Base-by-base conservation (phyloP, 2,888 invertebrate genomes). In the Carpatolechia fugitivella region DNA sequence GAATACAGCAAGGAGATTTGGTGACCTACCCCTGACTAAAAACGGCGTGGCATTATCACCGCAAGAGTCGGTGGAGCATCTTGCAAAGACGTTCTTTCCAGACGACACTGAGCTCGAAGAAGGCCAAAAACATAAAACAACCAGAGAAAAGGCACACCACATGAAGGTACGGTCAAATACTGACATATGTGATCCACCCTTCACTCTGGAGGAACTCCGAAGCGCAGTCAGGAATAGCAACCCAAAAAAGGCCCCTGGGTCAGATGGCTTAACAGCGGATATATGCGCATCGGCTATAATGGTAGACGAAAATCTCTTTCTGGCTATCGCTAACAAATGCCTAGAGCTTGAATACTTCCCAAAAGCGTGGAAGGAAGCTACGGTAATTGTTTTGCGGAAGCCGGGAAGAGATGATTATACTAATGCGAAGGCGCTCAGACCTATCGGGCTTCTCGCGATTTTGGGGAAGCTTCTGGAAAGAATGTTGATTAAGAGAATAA, bases 121-220 rank as follows among this genome's bases (percentile, higher is more conserved):
- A 1, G 2, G n/a, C 1, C 3, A 20, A 6, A 3, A 7, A 1
- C 46, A 46, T n/a, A 20, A n/a, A 10, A n/a, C 2, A 1, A 29
- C n/a, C 29, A 18, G 46, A 24, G 10, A 29, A 4, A 11, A 11
- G n/a, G 46, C 46, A 1, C 8, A 13, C 14, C 20, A 5, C 18
- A 35, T 24, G n/a, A 46, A 46, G 18, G 24, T 3, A 1, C 10
- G 29, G 24, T 5, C 18, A 29, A 8, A 46, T 29, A 8, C 20
- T 46, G 46, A 46, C 10, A 20, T 11, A 20, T 46, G 53, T 48
- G 61, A 62, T 33, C 62, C 64, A 16, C 58, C 55, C 16, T 65
- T 63, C 49, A 61, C 62, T 0, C 10, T 13, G 5, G 5, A 49
- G 2, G 49, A 36, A 36, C n/a, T 35, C 1, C 16, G 10, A 14